A percentile compares a stretch with the other conserved stretches of the same genome.
Evolutionary conservation across 2,888 invertebrate genomes (phyloP).

Genomic region (Ophion ventricosus): DNA sequence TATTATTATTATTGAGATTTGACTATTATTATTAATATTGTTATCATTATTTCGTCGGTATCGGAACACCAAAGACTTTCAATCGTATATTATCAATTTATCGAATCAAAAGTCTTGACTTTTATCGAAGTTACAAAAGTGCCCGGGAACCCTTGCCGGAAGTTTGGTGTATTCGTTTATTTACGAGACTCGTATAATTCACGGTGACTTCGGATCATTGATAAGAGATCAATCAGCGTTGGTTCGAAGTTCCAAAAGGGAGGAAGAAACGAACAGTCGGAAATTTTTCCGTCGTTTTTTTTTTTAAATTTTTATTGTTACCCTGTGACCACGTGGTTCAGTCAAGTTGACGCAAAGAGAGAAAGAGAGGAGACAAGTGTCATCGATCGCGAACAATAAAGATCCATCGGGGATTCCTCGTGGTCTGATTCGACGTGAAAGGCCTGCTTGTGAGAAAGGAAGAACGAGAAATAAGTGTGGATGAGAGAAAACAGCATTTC

Average conservation of each 20-base stretch:
- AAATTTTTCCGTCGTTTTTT: slow-evolving; percentile 4
- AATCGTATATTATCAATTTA: background rate
- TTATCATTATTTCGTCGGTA: background rate
- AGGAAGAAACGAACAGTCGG: background rate
- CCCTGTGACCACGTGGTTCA: slow-evolving; percentile 55
- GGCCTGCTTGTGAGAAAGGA: slow-evolving; percentile 1
- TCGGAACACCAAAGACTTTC: background rate
- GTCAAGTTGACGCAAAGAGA: background rate
- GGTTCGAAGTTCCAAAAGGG: background rate
- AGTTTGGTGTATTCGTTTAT: background rate
- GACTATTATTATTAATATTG: background rate
- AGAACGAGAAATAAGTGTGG: slow-evolving; percentile 4
- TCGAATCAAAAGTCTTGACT: background rate
- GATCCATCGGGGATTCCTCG: background rate
- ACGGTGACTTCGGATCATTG: background rate
- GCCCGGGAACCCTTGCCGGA: background rate
- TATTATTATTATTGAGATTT: background rate
- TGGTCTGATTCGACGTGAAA: background rate
- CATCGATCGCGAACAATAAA: slow-evolving; percentile 35
- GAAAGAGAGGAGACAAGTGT: background rate
- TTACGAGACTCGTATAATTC: background rate
- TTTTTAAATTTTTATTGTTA: background rate
- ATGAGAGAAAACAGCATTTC: slow-evolving; percentile 17
- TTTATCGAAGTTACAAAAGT: background rate
- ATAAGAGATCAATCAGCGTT: background rate